These are phyloP conservation scores for Petrocephalus microphthalmus DNA, from an alignment of 2,113 vertebrate genomes.

Conservation along the genomic window DNA sequence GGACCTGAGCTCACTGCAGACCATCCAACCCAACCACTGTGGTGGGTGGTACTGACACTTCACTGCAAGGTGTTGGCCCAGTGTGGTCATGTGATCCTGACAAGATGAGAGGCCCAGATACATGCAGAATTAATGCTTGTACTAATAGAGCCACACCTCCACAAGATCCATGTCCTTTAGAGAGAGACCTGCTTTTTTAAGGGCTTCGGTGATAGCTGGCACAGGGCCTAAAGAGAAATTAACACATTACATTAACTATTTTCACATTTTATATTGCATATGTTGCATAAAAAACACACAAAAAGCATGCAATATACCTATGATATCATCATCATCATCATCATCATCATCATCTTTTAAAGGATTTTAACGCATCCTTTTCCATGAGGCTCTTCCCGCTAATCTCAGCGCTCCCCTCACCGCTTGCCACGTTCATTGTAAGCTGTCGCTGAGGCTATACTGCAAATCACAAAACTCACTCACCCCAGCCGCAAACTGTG, in stretches of 20 bases:
- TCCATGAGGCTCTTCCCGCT: neutral
- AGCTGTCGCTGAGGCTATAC: neutral
- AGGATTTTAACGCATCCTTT: neutral
- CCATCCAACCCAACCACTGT: neutral
- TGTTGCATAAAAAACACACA: neutral
- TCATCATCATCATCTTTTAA: neutral
- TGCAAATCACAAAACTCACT: neutral
- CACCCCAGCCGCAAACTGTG: neutral
- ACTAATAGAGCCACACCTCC: slow-evolving; percentile 62
- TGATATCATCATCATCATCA: neutral
- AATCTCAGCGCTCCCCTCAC: neutral
- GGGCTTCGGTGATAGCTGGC: slow-evolving; percentile 77
- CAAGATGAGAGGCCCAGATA: neutral
- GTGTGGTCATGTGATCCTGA: neutral
- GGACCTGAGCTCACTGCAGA: neutral
- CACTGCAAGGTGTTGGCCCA: neutral
- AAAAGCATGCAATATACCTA: neutral
- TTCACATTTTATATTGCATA: neutral
- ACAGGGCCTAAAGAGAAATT: slow-evolving; percentile 73
- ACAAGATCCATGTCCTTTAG: slow-evolving; percentile 90
- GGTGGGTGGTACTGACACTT: neutral
- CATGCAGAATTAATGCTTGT: neutral
- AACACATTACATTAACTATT: neutral
- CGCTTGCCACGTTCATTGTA: neutral
- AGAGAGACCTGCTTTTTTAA: slow-evolving; percentile 83